Evolutionary conservation across 2,888 invertebrate species (phyloP).

Genomic region (Parthenolecanium corni): DNA sequence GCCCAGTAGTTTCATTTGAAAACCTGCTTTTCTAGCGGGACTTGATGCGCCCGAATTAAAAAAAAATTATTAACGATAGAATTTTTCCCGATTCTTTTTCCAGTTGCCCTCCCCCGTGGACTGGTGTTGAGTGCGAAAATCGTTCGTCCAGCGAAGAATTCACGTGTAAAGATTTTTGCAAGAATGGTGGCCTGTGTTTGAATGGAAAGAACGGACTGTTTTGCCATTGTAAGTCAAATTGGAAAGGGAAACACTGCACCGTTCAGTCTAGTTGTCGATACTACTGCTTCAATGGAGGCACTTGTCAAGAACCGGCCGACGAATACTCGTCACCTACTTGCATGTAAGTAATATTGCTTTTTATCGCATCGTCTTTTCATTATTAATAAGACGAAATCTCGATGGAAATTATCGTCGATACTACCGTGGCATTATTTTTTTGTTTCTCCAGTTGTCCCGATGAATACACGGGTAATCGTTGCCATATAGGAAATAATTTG

Average conservation of each 20-base stretch:
- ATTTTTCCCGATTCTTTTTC: not conserved
- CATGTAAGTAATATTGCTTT: constrained; percentile 2
- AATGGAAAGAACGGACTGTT: constrained; percentile 23
- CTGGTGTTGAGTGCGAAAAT: constrained; percentile 14
- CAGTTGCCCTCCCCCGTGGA: constrained; percentile 20
- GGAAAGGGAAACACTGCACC: constrained; percentile 29
- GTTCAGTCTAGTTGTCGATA: constrained; percentile 33
- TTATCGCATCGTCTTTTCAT: too few species aligned
- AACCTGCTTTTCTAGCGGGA: too few species aligned
- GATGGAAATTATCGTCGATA: too few species aligned
- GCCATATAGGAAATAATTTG: constrained; percentile 34
- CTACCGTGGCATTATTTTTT: constrained; percentile 24
- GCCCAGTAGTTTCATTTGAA: too few species aligned
- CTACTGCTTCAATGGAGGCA: constrained; percentile 46
- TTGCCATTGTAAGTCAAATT: constrained; percentile 34
- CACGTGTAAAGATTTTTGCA: constrained; percentile 21
- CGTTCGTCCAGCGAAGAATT: constrained; percentile 6
- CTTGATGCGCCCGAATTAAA: too few species aligned
- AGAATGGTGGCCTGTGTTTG: constrained; percentile 11
- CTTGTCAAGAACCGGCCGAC: constrained; percentile 39
- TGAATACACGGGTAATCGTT: constrained; percentile 37
- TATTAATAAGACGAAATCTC: too few species aligned
- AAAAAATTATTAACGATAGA: not conserved
- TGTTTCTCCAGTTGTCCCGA: constrained; percentile 38
- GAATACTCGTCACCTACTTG: constrained; percentile 9